Conservation (phyloP, 2,113 vertebrate genomes). For the Campylomormyrus numenius region DNA sequence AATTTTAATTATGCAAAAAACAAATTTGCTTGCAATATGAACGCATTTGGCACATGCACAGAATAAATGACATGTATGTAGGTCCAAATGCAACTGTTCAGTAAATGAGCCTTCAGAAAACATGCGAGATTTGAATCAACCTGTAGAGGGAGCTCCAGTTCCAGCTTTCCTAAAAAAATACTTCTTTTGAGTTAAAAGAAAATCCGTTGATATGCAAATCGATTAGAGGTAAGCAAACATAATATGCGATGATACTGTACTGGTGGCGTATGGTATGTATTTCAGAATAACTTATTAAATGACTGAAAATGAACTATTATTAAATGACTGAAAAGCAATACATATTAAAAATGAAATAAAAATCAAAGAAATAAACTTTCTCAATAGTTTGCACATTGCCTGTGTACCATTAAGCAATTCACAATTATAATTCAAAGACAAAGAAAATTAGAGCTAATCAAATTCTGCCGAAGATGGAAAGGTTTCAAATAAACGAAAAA, state of each 20-base stretch:
- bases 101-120: background rate
- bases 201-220: constrained; percentile 55
- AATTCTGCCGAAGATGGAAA: background rate
- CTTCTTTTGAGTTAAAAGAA: constrained; percentile 45
- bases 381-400: background rate
- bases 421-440: background rate
- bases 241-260: constrained; percentile 48
- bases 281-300: constrained; percentile 40
- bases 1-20: background rate
- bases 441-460: background rate
- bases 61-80: background rate
- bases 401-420: background rate
- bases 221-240: constrained; percentile 51
- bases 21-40: background rate
- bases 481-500: background rate
- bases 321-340: constrained; percentile 37
- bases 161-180: constrained; percentile 61
- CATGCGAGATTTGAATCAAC: constrained; percentile 24
- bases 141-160: constrained; percentile 90
- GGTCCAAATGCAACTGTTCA: background rate
- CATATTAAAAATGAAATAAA: constrained; percentile 18
- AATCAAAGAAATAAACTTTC: background rate
- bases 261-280: constrained; percentile 55
- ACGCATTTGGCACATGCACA: background rate
- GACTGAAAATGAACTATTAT: constrained; percentile 35